Evolutionary conservation across 2,888 invertebrate genomes (phyloP), one percentile per base, ranked within the genome.

Genomic region (Zeuzera pyrina): DNA sequence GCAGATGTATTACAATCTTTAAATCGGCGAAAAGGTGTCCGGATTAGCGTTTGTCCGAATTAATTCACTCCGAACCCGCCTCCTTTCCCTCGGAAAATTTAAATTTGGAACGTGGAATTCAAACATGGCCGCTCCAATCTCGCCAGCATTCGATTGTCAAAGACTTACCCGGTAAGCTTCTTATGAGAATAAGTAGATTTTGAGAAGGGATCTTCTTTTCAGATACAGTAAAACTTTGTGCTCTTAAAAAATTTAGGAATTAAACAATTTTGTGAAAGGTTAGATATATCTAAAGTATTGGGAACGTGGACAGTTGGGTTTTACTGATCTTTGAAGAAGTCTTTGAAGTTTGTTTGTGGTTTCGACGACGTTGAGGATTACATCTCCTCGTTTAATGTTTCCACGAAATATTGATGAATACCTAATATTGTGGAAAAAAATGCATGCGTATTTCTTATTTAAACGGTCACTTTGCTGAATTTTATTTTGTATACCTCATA

Each of bases 161-260:
- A 73, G 77, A 72, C 74, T 74, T 70, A 62, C 67, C 51, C 54
- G 47, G 52, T 72, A 72, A 72, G 76, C 77, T 64, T 54, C 76
- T 77, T 77, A 77, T 63, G 52, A 43, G 67, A 68, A 60, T 77
- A 77, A 77, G 77, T 55, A 74, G 77, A 76, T 77, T 76, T 64
- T 38, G 49, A 52, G 49, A 56, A 53, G 48, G 52, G 54, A 63
- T 63, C 64, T 53, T 50, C 51, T 54, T 49, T 54, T 57, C 57
- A 34, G 39, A 48, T 47, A 44, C 43, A 33, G 40, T 41, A 50
- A 57, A 66, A 73, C 68, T 72, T 68, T 65, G 61, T 57, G 60
- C 64, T 55, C 58, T 67, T 66, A 59, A 66, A 71, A 70, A 71
- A 62, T 66, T 58, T 56, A 61, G n/a, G n/a, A n/a, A n/a, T n/a